Base-by-base conservation (phyloP, 2,113 vertebrate species). In the Neomonachus schauinslandi region DNA sequence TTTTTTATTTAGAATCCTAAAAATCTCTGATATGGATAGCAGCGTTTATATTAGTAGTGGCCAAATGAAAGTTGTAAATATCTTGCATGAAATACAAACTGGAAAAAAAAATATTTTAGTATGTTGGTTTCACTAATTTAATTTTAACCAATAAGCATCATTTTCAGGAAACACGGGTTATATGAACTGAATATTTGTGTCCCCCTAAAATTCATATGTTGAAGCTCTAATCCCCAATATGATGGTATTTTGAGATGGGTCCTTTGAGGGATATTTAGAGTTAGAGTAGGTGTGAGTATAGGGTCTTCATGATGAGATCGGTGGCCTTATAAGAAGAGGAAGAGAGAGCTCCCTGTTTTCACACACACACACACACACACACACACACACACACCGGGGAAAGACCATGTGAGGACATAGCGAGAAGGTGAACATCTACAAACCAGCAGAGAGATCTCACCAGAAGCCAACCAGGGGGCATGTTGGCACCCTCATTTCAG, bases 1-100 rank as follows among this genome's bases (percentile, higher is more conserved):
- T 19, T 77, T 91, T 76, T 94, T 59, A 77, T 77, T 94, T 85
- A 0, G 46, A 95, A 82, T 65, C 77, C 13, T 88, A 88, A 83
- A 39, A 33, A 72, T 79, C 59, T 91, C 57, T 72, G 49, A 82
- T 39, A 61, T 94, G 7, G 13, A 31, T 90, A 80, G 51, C 24
- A 71, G 74, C 13, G 31, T 74, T 87, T 71, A 49, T 7, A 7
- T 2, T 42, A 53, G 4, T 21, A 72, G 39, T 49, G 10, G 26
- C 26, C 24, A 96, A 82, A 67, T 49, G 49, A 71, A 69, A n/a
- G 6, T 77, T 69, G 79, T 79, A 87, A 87, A 80, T 16, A 55
- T n/a, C 8, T 91, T 79, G 1, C 18, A 46, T 42, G 33, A 53
- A 74, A 12, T 26, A 11, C 15, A 80, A 31, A 59, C 15, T 12